phyloP scores from a whole-genome alignment of 2,888 invertebrate genomes.

The Rhodophaea formosa region DNA sequence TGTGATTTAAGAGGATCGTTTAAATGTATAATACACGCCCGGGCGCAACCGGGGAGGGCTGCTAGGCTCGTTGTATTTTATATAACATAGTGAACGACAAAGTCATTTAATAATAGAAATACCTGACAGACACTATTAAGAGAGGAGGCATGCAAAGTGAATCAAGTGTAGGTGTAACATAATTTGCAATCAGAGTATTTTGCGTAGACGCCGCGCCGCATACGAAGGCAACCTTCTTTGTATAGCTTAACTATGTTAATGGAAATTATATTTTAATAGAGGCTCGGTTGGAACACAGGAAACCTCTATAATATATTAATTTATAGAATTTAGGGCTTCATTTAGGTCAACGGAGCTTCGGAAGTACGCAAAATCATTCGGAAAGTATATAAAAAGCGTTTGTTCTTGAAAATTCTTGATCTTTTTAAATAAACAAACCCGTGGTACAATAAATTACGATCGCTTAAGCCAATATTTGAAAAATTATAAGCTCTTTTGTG shows the following conservation, averaged over 20 bases:
- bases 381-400: no score
- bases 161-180: conserved; percentile 19
- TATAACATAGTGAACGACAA: neutral
- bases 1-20: no score
- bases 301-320: neutral
- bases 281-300: neutral
- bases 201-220: conserved; percentile 18
- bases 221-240: conserved; percentile 17
- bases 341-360: no score
- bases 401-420: no score
- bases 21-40: no score
- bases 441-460: no score
- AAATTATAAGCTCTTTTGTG: no score
- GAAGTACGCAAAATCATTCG: no score
- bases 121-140: conserved; percentile 4
- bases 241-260: conserved; percentile 16
- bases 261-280: conserved; percentile 14
- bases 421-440: no score
- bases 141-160: conserved; percentile 11
- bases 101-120: neutral
- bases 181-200: conserved; percentile 19
- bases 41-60: no score
- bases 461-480: no score
- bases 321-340: neutral
- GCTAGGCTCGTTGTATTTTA: no score